Evolutionary conservation across 2,888 invertebrate species (phyloP).

Genomic region (Lasioglossum marginatum): DNA sequence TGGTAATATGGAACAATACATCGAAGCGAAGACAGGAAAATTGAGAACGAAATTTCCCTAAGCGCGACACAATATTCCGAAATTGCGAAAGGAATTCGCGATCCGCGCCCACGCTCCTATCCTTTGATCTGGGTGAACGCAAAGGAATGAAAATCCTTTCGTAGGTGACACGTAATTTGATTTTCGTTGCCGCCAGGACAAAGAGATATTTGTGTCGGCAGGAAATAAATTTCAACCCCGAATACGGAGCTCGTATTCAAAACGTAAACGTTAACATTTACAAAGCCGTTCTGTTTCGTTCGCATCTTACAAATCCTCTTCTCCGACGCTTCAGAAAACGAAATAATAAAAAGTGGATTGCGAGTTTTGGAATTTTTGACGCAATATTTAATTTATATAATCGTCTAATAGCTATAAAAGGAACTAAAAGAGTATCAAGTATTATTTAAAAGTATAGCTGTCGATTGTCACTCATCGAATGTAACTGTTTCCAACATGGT

Average conservation of each 20-base stretch:
- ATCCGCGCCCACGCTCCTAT: conserved; percentile 25
- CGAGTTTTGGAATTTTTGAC: neutral
- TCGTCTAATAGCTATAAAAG: neutral
- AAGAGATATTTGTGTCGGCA: conserved; percentile 25
- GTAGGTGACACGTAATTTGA: conserved; percentile 48
- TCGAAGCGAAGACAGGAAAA: conserved; percentile 3
- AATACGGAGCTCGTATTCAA: neutral
- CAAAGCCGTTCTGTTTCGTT: neutral
- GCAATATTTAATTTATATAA: too few species aligned
- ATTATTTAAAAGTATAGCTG: neutral
- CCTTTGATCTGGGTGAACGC: conserved; percentile 45
- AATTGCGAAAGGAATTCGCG: conserved; percentile 34
- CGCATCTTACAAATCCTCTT: neutral
- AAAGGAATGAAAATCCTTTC: conserved; percentile 38
- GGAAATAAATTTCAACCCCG: conserved; percentile 39
- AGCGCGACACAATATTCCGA: conserved; percentile 28
- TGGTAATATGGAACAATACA: neutral
- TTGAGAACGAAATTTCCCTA: neutral
- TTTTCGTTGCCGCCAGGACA: conserved; percentile 33
- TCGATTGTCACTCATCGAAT: neutral
- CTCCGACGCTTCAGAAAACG: neutral
- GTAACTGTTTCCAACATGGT: neutral
- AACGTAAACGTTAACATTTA: neutral
- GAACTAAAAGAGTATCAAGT: neutral
- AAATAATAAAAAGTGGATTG: neutral